Percentiles rank a stretch among this genome's conserved stretches.
These are phyloP conservation scores for Macaca fascicularis DNA, from an alignment of 2,113 vertebrate species.

Conservation along the genomic window DNA sequence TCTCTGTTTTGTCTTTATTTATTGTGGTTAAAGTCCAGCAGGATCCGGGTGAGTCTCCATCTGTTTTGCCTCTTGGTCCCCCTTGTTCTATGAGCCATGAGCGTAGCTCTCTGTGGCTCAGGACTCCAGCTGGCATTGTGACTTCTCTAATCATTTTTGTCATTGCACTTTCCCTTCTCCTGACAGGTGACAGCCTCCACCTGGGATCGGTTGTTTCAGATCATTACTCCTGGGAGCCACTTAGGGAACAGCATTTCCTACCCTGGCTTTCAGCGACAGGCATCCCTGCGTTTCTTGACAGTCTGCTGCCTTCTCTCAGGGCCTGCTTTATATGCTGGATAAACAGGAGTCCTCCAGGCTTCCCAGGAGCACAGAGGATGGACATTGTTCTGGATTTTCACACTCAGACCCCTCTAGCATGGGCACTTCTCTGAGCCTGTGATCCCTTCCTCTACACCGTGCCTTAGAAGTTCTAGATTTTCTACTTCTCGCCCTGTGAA, in stretches of 20 bases:
- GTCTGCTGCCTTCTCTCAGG: background rate
- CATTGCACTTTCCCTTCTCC: too few species aligned
- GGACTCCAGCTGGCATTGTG: background rate
- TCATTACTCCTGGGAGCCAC: background rate
- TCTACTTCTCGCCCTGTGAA: fast-evolving
- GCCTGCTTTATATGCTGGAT: background rate
- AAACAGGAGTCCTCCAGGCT: background rate
- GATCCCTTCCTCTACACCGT: background rate
- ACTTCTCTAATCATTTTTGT: fast-evolving
- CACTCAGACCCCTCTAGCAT: background rate
- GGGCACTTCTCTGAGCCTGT: too few species aligned
- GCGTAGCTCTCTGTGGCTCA: background rate
- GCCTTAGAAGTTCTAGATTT: background rate
- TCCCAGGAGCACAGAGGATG: too few species aligned
- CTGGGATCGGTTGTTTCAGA: too few species aligned
- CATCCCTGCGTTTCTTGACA: too few species aligned
- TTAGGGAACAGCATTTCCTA: background rate
- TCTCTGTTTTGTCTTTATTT: background rate
- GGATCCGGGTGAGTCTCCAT: fast-evolving
- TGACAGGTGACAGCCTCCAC: background rate
- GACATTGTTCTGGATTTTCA: background rate
- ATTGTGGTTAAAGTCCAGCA: fast-evolving
- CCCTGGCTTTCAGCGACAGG: too few species aligned
- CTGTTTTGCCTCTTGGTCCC: fast-evolving
- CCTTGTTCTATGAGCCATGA: background rate